These are phyloP conservation scores for Macquaria ambigua DNA, from an alignment of 2,113 vertebrate species.

Conservation along the genomic window DNA sequence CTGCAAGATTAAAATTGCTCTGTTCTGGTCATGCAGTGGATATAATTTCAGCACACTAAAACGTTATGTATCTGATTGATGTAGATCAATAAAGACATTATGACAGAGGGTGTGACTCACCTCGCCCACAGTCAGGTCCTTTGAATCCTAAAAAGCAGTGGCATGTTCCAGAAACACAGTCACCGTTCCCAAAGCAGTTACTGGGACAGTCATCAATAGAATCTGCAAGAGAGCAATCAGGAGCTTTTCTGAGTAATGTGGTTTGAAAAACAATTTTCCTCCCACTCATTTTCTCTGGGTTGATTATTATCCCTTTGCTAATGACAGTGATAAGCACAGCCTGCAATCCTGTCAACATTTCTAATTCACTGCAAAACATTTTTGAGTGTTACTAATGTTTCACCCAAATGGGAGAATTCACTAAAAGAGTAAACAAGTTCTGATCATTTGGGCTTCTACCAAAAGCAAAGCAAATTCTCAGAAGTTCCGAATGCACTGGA, in stretches of 20 bases:
- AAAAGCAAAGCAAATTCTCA: conserved; percentile 33
- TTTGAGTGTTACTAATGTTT: conserved; percentile 42
- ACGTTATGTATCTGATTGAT: conserved; percentile 21
- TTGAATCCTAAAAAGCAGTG: conserved; percentile 97
- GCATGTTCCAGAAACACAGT: conserved; percentile 95
- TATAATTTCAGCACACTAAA: conserved; percentile 13
- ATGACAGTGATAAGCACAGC: conserved; percentile 60
- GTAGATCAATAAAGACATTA: conserved; percentile 35
- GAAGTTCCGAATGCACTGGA: conserved; percentile 7
- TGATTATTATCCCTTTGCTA: conserved; percentile 67
- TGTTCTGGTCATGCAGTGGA: conserved; percentile 11
- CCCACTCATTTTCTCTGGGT: conserved; percentile 67
- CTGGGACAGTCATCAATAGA: conserved; percentile 97
- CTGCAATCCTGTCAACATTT: conserved; percentile 63
- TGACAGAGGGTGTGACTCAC: conserved; percentile 79
- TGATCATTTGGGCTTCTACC: conserved; percentile 23
- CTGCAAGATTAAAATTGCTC: conserved; percentile 17
- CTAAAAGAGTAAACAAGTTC: conserved; percentile 32
- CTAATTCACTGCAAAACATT: conserved; percentile 49
- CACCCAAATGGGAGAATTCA: conserved; percentile 26
- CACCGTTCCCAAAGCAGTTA: conserved; percentile 98
- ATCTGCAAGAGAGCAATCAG: conserved; percentile 85
- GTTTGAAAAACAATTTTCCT: conserved; percentile 57
- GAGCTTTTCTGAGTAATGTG: conserved; percentile 66
- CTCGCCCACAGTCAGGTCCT: conserved; percentile 96